These are phyloP conservation scores for Cydia strobilella DNA, from an alignment of 1,140 invertebrate species.

Conservation along the genomic window DNA sequence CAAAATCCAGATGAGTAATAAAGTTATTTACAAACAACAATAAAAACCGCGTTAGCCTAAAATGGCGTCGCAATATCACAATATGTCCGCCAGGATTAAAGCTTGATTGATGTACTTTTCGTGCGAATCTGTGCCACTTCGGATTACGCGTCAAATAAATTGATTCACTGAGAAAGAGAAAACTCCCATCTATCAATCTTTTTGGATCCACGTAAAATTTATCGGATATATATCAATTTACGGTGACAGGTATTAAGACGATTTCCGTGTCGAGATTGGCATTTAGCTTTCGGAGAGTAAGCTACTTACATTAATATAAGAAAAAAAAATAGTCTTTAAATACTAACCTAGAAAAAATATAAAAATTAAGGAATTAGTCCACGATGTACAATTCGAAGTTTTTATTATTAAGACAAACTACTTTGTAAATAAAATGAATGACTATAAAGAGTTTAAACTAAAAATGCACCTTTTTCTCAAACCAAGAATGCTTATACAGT, in stretches of 20 bases:
- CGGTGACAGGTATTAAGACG: neutral
- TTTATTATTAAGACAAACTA: no score
- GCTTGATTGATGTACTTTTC: slow-evolving; percentile 8
- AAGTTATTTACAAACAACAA: slow-evolving; percentile 7
- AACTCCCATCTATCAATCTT: neutral
- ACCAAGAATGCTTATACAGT: no score
- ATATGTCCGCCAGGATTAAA: slow-evolving; percentile 9
- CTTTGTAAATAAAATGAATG: no score
- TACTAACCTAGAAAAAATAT: no score
- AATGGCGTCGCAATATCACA: neutral
- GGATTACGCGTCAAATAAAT: slow-evolving; percentile 10
- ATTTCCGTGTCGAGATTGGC: slow-evolving; percentile 1
- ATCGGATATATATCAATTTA: slow-evolving; percentile 9
- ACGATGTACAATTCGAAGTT: no score
- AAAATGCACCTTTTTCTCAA: no score
- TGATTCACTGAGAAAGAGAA: slow-evolving; percentile 18
- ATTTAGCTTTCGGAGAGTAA: neutral
- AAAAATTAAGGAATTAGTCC: no score
- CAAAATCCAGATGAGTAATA: neutral
- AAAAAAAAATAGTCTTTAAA: no score
- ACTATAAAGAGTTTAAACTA: no score
- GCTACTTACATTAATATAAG: no score
- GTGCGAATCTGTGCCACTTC: slow-evolving; percentile 3
- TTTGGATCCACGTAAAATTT: neutral
- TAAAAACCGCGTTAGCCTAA: neutral